Evolutionary conservation across 1,140 invertebrate species (phyloP).

Genomic region (Trialeurodes vaporariorum): DNA sequence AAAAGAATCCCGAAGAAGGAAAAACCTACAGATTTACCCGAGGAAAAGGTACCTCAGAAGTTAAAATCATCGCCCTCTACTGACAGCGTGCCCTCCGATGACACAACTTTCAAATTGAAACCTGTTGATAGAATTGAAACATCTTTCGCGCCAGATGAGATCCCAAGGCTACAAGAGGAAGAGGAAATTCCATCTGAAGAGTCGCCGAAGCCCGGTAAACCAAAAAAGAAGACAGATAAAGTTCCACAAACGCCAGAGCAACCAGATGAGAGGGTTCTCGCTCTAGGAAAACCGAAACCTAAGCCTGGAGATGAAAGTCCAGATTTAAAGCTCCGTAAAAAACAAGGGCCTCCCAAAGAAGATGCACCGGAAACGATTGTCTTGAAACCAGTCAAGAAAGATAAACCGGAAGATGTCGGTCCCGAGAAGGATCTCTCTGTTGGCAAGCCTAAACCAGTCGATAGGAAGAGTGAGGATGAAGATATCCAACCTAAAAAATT

Average conservation of each 20-base stretch:
- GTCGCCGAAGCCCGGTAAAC: conserved; percentile 21
- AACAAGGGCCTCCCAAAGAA: conserved; percentile 15
- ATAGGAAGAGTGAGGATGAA: background rate
- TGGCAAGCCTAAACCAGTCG: conserved; percentile 12
- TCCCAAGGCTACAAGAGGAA: background rate
- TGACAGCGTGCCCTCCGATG: conserved; percentile 24
- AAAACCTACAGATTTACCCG: conserved; percentile 22
- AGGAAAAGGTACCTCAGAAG: conserved; percentile 19
- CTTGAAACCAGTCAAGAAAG: conserved; percentile 15
- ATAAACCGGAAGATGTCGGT: conserved; percentile 13
- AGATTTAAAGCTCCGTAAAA: conserved; percentile 16
- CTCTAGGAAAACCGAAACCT: conserved; percentile 31
- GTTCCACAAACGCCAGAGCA: conserved; percentile 20
- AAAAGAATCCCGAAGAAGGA: conserved; percentile 22
- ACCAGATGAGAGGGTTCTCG: conserved; percentile 36
- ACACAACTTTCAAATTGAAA: conserved; percentile 22
- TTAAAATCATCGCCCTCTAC: conserved; percentile 27
- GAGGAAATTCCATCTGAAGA: conserved; percentile 15
- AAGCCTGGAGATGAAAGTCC: conserved; percentile 28
- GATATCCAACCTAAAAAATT: background rate
- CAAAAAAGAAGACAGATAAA: conserved; percentile 23
- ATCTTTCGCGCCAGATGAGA: background rate
- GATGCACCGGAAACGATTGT: conserved; percentile 19
- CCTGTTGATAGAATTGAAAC: conserved; percentile 25
- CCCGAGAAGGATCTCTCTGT: conserved; percentile 14